Conservation (phyloP, 2,797 vertebrate species). For the Galaxias olidus region DNA sequence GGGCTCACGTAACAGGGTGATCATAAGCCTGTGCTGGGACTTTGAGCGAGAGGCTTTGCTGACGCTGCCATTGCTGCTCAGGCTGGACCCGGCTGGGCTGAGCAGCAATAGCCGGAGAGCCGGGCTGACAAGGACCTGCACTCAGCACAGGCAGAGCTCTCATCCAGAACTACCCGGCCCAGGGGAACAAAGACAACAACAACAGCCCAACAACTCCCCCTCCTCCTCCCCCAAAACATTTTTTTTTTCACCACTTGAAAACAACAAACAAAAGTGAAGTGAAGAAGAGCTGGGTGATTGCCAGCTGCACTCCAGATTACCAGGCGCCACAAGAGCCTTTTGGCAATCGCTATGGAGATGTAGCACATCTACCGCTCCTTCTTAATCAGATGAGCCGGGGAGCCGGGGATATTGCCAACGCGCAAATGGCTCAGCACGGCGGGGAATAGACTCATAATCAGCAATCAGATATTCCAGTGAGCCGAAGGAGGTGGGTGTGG, state of each 20-base stretch:
- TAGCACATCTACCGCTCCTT: slow-evolving; percentile 72
- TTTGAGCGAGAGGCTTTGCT: slow-evolving; percentile 67
- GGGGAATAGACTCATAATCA: slow-evolving; percentile 79
- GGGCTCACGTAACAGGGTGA: slow-evolving; percentile 57
- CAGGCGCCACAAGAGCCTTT: slow-evolving; percentile 66
- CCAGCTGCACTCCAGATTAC: slow-evolving; percentile 77
- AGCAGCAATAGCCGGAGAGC: slow-evolving; percentile 43
- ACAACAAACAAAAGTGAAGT: slow-evolving; percentile 64
- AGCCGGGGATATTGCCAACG: slow-evolving; percentile 69
- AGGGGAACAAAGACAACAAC: slow-evolving; percentile 75
- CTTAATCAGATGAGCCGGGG: slow-evolving; percentile 73
- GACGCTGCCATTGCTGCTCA: slow-evolving; percentile 56
- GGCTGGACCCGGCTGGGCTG: slow-evolving; percentile 62
- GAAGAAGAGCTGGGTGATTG: slow-evolving; percentile 74
- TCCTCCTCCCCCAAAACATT: slow-evolving; percentile 19
- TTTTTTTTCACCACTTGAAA: slow-evolving; percentile 71
- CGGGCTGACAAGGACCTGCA: slow-evolving; percentile 76
- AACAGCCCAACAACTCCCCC: slow-evolving; percentile 52
- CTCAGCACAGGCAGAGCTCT: slow-evolving; percentile 80
- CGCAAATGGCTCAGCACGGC: slow-evolving; percentile 70
- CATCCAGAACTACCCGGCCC: slow-evolving; percentile 80
- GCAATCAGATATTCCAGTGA: slow-evolving; percentile 78
- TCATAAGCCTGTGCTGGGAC: slow-evolving; percentile 62
- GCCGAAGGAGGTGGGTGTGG: too few species aligned
- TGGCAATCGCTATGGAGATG: slow-evolving; percentile 66